A percentile compares a stretch with the other conserved stretches of the same genome.
Evolutionary conservation across 2,888 invertebrate species (phyloP).

Genomic region (Eledona agricola): DNA sequence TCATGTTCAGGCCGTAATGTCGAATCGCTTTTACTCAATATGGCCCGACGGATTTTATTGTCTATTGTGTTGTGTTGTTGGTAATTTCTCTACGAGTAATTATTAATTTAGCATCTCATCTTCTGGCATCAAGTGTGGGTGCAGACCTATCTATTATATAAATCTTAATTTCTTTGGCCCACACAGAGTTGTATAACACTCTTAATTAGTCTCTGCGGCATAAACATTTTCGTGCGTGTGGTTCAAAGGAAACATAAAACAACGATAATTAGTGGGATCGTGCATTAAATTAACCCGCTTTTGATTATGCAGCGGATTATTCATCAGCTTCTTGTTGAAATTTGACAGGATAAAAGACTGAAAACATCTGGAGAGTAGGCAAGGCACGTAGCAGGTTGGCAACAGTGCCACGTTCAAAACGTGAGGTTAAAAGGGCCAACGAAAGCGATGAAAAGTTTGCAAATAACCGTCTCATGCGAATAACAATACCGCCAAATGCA

Average conservation of each 20-base stretch:
- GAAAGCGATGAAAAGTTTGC: too few species aligned
- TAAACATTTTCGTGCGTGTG: conserved; percentile 4
- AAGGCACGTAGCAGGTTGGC: too few species aligned
- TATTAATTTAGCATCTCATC: conserved; percentile 23
- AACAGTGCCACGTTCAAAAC: too few species aligned
- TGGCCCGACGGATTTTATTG: conserved; percentile 8
- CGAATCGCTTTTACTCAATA: conserved; percentile 6
- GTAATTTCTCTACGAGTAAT: conserved; percentile 18
- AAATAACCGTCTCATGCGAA: too few species aligned
- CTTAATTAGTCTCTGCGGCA: conserved; percentile 11
- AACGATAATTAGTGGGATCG: not conserved
- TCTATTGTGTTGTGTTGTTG: conserved; percentile 11
- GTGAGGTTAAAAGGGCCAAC: too few species aligned
- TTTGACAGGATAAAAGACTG: too few species aligned
- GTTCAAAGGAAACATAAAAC: not conserved
- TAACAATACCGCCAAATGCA: too few species aligned
- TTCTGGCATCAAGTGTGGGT: conserved; percentile 16
- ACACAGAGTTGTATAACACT: conserved; percentile 19
- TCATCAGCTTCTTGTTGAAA: too few species aligned
- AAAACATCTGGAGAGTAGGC: too few species aligned
- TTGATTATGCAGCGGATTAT: too few species aligned
- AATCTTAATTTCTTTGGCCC: conserved; percentile 15
- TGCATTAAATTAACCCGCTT: too few species aligned
- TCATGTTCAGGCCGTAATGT: conserved; percentile 4
- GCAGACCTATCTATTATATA: conserved; percentile 19